These are phyloP conservation scores for Salticus scenicus DNA, from an alignment of 2,888 invertebrate species.

Conservation along the genomic window DNA sequence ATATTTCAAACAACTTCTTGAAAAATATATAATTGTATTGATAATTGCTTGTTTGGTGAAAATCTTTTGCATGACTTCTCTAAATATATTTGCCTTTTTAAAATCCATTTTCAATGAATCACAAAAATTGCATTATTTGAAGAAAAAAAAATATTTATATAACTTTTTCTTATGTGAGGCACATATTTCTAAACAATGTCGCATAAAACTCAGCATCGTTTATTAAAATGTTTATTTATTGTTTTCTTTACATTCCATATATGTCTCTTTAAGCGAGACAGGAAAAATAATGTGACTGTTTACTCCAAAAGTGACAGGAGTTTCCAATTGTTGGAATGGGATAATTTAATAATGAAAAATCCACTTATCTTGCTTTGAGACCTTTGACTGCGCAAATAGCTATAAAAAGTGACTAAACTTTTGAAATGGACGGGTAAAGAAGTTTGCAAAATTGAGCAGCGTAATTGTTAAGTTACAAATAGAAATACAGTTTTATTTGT, in stretches of 20 bases:
- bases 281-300: constrained; percentile 29
- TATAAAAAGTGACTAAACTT: constrained; percentile 64
- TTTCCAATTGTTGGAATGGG: constrained; percentile 65
- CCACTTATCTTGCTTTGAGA: constrained; percentile 50
- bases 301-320: constrained; percentile 53
- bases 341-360: constrained; percentile 66
- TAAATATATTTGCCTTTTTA: no score
- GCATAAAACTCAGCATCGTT: constrained; percentile 51
- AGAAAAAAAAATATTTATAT: no score
- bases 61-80: no score
- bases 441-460: no score
- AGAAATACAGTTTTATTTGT: no score
- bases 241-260: background rate
- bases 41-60: no score
- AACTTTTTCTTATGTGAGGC: background rate
- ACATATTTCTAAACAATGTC: background rate
- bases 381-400: constrained; percentile 42
- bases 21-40: no score
- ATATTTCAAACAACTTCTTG: no score
- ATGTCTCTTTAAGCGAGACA: background rate
- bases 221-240: constrained; percentile 15
- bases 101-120: no score
- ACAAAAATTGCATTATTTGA: no score
- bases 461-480: no score
- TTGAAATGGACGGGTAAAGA: no score